Evolutionary conservation across 2,113 vertebrate genomes (phyloP).

Genomic region (Leptobrachium leishanense): DNA sequence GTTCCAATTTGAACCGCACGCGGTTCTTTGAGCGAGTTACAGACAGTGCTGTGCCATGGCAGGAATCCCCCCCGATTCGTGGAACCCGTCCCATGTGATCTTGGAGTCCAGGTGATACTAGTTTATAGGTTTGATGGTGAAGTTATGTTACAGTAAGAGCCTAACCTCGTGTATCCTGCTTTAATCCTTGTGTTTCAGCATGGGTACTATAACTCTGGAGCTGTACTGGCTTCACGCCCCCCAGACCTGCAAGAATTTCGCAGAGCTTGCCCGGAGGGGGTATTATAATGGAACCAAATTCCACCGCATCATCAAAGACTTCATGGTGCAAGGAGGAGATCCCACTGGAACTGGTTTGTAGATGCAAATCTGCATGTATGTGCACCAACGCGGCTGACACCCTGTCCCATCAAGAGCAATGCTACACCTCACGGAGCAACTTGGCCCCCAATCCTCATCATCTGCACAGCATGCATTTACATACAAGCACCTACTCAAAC

Average conservation of each 20-base stretch:
- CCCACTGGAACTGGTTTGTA: constrained; percentile 88
- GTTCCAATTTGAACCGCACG: constrained; percentile 50
- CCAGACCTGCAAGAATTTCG: constrained; percentile 90
- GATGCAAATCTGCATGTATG: too few species aligned
- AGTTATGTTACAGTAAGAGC: neutral
- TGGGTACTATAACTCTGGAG: constrained; percentile 85
- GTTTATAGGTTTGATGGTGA: neutral
- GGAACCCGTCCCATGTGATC: constrained; percentile 84
- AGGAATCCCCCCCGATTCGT: constrained; percentile 84
- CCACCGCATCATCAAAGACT: constrained; percentile 91
- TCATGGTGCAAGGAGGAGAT: constrained; percentile 96
- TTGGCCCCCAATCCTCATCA: too few species aligned
- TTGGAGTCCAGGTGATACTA: constrained; percentile 83
- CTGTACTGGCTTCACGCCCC: constrained; percentile 92
- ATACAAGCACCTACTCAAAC: too few species aligned
- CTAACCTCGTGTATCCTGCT: neutral
- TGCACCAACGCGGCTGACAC: too few species aligned
- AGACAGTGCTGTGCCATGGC: constrained; percentile 59
- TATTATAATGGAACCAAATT: constrained; percentile 93
- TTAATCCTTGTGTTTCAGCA: constrained; percentile 62
- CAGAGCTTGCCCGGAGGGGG: constrained; percentile 84
- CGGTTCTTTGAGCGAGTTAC: fast-evolving
- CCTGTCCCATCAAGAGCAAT: too few species aligned
- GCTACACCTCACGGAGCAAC: too few species aligned
- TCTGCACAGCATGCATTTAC: too few species aligned